Percentiles rank a stretch among this genome's conserved stretches.
phyloP scores from a whole-genome alignment of 1,140 invertebrate species.

The Conopomorpha cramerella region DNA sequence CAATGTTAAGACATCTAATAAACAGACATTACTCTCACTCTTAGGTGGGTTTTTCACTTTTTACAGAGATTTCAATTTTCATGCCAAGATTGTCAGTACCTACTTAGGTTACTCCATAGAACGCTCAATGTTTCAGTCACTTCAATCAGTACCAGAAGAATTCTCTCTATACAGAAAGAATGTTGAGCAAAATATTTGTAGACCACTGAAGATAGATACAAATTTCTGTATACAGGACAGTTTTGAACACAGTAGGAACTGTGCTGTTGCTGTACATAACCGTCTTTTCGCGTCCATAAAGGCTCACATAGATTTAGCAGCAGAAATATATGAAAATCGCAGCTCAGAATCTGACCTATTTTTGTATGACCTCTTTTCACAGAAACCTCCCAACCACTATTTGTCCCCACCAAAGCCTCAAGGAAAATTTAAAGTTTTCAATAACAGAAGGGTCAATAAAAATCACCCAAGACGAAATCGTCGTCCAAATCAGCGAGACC shows the following conservation, averaged over 20 bases:
- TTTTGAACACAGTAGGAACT: slow-evolving; percentile 64
- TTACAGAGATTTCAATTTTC: slow-evolving; percentile 60
- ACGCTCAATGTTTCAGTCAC: slow-evolving; percentile 38
- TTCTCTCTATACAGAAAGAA: slow-evolving; percentile 48
- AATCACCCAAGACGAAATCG: too few species aligned
- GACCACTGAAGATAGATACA: slow-evolving; percentile 30
- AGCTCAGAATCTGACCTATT: too few species aligned
- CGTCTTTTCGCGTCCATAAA: slow-evolving; percentile 15
- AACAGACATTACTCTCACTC: slow-evolving; percentile 38
- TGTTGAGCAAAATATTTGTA: slow-evolving; percentile 17
- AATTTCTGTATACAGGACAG: slow-evolving; percentile 67
- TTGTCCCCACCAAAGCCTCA: too few species aligned
- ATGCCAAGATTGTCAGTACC: slow-evolving; percentile 56
- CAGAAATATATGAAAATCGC: slow-evolving; percentile 9
- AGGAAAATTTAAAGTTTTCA: too few species aligned
- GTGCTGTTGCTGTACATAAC: slow-evolving; percentile 26
- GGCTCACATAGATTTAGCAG: slow-evolving; percentile 11
- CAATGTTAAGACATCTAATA: slow-evolving; percentile 6
- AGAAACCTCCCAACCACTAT: too few species aligned
- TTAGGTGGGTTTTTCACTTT: slow-evolving; percentile 65
- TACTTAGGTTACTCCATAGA: slow-evolving; percentile 51
- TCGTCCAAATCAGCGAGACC: too few species aligned
- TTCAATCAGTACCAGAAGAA: slow-evolving; percentile 23
- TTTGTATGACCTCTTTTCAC: too few species aligned
- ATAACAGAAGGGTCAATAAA: too few species aligned